These are phyloP conservation scores for Danio rerio DNA, from an alignment of 2,113 vertebrate genomes.

Conservation along the genomic window GRCz12tu NC_133188.1:24634501-24635000, in stretches of 20 bases:
- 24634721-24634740: slow-evolving; percentile 3
- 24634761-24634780: slow-evolving; percentile 12
- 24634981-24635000: slow-evolving; percentile 5
- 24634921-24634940: not conserved
- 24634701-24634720: slow-evolving; percentile 1
- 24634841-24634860: slow-evolving; percentile 12
- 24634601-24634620: too few relatives aligned
- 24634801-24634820: not conserved
- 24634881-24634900: slow-evolving; percentile 14
- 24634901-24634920: not conserved
- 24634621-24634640: too few relatives aligned
- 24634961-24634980: not conserved
- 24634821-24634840: slow-evolving; percentile 31
- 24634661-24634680: too few relatives aligned
- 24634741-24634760: slow-evolving; percentile 4
- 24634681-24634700: not conserved
- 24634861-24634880: slow-evolving; percentile 16
- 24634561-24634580: too few relatives aligned
- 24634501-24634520: too few relatives aligned
- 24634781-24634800: not conserved
- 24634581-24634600: too few relatives aligned
- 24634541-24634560: too few relatives aligned
- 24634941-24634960: not conserved
- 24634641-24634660: too few relatives aligned
- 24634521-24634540: too few relatives aligned